These are phyloP conservation scores for Sarotherodon lohbergeri DNA, from an alignment of 2,113 vertebrate genomes.

Conservation along the genomic window DNA sequence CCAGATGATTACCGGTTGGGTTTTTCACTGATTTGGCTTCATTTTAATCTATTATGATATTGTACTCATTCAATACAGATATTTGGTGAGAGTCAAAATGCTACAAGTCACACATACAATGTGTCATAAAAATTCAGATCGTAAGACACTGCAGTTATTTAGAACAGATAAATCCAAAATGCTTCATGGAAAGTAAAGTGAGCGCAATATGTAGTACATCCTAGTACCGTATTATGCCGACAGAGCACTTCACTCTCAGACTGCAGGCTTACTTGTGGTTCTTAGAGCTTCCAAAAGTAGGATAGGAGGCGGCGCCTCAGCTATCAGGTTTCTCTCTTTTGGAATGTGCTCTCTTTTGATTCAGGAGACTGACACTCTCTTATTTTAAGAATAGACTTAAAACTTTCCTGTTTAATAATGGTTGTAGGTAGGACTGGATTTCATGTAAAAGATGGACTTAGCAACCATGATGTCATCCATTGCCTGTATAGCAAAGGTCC, in stretches of 20 bases:
- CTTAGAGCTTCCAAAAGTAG: not conserved
- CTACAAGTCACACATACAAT: not conserved
- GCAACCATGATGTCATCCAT: not conserved
- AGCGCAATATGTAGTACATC: not conserved
- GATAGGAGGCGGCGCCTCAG: not conserved
- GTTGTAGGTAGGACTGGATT: not conserved
- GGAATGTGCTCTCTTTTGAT: not conserved
- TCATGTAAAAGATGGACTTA: not conserved
- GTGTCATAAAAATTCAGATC: not conserved
- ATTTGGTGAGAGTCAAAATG: not conserved
- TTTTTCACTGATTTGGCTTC: not conserved
- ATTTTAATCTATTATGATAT: not conserved
- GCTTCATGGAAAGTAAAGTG: not conserved
- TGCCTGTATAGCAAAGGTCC: not conserved
- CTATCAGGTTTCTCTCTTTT: not conserved
- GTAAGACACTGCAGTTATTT: not conserved
- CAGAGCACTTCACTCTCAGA: not conserved
- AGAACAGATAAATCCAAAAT: not conserved
- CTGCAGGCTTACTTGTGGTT: not conserved
- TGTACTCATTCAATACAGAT: not conserved
- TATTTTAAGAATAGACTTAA: not conserved
- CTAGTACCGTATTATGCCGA: not conserved
- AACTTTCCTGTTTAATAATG: not conserved
- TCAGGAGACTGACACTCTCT: not conserved
- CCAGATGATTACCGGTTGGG: not conserved